Conservation (phyloP, 2,888 invertebrate genomes). For the Sarcophaga caerulescens region DNA sequence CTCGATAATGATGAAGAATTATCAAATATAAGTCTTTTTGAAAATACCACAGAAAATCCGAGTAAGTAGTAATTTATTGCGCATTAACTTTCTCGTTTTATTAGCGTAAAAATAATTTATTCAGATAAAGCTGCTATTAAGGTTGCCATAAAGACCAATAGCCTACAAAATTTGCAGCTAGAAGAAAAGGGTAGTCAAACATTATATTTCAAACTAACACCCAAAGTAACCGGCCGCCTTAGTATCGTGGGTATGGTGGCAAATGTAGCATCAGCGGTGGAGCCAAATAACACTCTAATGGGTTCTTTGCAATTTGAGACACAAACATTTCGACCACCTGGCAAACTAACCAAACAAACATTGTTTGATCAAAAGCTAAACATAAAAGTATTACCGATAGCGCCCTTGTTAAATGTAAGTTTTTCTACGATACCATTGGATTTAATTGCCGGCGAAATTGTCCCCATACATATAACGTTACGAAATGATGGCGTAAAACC, state of each 20-base stretch:
- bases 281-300: slow-evolving; percentile 75
- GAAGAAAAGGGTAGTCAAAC: slow-evolving; percentile 82
- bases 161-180: slow-evolving; percentile 75
- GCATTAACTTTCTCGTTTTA: neutral
- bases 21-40: slow-evolving; percentile 80
- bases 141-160: slow-evolving; percentile 77
- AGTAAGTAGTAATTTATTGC: slow-evolving; percentile 64
- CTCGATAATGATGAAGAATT: slow-evolving; percentile 80
- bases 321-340: slow-evolving; percentile 75
- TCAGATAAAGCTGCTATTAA: slow-evolving; percentile 74
- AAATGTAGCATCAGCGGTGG: slow-evolving; percentile 77
- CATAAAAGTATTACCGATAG: slow-evolving; percentile 88
- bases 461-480: slow-evolving; percentile 84
- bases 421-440: slow-evolving; percentile 86
- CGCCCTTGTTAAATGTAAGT: slow-evolving; percentile 90
- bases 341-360: slow-evolving; percentile 73
- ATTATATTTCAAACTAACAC: slow-evolving; percentile 87
- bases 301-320: slow-evolving; percentile 79
- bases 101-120: neutral
- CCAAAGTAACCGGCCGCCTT: slow-evolving; percentile 88
- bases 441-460: slow-evolving; percentile 87
- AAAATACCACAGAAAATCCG: slow-evolving; percentile 73
- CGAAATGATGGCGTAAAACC: slow-evolving; percentile 85
- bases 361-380: slow-evolving; percentile 86
- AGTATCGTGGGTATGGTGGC: slow-evolving; percentile 87